Evolutionary conservation across 2,888 invertebrate species (phyloP).

Genomic region (Nemotelus nigrinus): DNA sequence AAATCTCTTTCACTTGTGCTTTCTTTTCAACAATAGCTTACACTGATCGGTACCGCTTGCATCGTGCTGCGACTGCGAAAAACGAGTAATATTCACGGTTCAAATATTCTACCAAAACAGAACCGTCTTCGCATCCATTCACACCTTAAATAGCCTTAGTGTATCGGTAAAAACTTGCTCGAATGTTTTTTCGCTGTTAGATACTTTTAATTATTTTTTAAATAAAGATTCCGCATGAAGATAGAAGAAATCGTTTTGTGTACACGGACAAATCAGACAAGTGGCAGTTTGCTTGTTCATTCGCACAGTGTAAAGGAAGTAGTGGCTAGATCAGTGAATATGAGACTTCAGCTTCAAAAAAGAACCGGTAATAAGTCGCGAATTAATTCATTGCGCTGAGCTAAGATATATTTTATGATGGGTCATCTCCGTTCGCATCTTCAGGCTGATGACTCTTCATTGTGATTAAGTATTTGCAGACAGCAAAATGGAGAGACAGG

Average conservation of each 20-base stretch:
- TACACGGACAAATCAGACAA: not conserved
- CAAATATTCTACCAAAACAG: constrained; percentile 32
- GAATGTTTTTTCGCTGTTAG: not conserved
- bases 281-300: not conserved
- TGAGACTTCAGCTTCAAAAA: not conserved
- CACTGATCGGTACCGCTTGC: not conserved
- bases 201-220: constrained; percentile 21
- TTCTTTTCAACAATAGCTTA: constrained; percentile 1
- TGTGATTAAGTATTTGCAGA: no score
- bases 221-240: constrained; percentile 2
- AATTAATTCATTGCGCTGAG: constrained; percentile 12
- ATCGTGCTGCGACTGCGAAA: not conserved
- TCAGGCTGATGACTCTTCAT: constrained; percentile 13
- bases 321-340: not conserved
- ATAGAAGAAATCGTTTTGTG: constrained; percentile 2
- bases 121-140: constrained; percentile 1
- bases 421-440: not conserved
- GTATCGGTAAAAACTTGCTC: constrained; percentile 32
- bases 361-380: constrained; percentile 30
- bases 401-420: not conserved
- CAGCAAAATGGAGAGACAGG: no score
- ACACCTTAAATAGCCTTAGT: constrained; percentile 33
- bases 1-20: not conserved
- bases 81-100: constrained; percentile 19
- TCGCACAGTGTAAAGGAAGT: not conserved